Conservation (phyloP, 2,113 vertebrate genomes). For the Merops nubicus region DNA sequence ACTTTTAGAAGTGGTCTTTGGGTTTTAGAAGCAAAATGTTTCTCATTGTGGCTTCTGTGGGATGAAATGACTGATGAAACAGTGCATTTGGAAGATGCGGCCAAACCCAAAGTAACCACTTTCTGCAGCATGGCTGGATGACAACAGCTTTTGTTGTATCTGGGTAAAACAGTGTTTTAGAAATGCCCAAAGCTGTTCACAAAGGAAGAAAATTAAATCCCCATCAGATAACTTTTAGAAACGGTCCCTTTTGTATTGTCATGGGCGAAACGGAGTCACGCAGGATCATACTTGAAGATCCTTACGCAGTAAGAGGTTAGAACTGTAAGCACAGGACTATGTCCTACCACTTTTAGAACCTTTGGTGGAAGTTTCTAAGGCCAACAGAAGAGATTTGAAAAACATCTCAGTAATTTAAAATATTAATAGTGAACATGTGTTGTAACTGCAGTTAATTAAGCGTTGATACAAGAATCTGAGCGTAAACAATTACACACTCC, state of each 20-base stretch:
- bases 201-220: conserved; percentile 11
- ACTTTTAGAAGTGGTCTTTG: conserved; percentile 9
- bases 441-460: conserved; percentile 62
- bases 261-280: background rate
- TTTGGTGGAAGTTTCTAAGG: background rate
- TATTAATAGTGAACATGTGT: conserved; percentile 55
- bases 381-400: background rate
- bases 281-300: background rate
- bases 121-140: background rate
- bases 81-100: conserved; percentile 1
- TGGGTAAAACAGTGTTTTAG: background rate
- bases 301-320: background rate
- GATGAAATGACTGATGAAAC: conserved; percentile 29
- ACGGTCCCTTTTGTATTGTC: background rate
- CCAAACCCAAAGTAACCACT: conserved; percentile 37
- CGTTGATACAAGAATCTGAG: conserved; percentile 43
- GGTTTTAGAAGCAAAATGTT: conserved; percentile 35
- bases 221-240: background rate
- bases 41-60: conserved; percentile 55
- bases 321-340: background rate
- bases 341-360: background rate
- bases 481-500: conserved; percentile 46
- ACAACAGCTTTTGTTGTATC: conserved; percentile 36
- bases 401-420: conserved; percentile 41
- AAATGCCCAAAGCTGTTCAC: conserved; percentile 24